Evolutionary conservation across 2,797 vertebrate species (phyloP).

Genomic region (Sciurus vulgaris): DNA sequence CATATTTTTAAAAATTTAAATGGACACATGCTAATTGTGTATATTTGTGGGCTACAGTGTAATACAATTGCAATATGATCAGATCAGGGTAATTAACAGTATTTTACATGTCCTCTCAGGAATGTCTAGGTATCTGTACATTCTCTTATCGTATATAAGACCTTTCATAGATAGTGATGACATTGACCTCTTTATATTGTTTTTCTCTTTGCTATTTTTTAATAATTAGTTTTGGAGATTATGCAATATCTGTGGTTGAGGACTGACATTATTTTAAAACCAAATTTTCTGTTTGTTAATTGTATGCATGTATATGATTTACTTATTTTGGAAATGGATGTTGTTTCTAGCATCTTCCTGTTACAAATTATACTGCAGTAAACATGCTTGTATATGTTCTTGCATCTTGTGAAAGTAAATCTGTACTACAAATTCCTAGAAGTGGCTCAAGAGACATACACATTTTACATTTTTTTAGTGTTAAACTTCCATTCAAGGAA

Average conservation of each 20-base stretch:
- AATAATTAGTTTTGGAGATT: constrained; percentile 26
- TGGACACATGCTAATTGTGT: background rate
- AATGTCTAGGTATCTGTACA: background rate
- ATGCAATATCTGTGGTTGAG: background rate
- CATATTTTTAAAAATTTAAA: background rate
- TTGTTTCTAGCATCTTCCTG: constrained; percentile 17
- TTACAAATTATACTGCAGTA: background rate
- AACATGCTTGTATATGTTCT: background rate
- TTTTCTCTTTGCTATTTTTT: background rate
- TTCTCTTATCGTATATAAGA: background rate
- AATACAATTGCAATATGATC: background rate
- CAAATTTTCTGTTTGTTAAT: constrained; percentile 1
- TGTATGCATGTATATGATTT: background rate
- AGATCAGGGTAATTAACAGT: background rate
- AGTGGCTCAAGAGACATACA: background rate
- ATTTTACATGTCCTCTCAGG: background rate
- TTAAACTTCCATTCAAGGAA: background rate
- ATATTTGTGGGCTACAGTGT: too few species aligned
- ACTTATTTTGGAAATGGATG: background rate
- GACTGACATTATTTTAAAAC: background rate
- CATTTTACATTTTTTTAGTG: background rate
- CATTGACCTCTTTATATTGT: background rate
- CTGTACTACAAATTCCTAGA: background rate
- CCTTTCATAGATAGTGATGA: background rate
- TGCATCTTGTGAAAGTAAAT: background rate